Conservation (phyloP, 2,888 invertebrate species). For the Drosophila neonasuta region DNA sequence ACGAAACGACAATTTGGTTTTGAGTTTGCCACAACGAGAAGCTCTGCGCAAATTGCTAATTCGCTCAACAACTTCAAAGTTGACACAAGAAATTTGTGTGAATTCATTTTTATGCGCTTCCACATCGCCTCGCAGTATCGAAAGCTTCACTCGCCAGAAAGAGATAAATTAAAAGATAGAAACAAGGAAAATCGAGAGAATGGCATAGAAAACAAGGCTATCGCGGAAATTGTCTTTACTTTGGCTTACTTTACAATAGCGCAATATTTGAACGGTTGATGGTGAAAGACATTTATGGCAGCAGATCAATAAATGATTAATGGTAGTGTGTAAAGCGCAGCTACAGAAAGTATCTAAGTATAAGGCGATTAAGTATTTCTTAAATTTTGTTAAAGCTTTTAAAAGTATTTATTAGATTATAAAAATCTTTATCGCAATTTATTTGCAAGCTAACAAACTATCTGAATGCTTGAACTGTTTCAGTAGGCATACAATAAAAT, state of each 20-base stretch:
- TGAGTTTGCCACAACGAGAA: slow-evolving; percentile 52
- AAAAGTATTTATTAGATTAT: no score
- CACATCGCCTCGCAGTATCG: not conserved
- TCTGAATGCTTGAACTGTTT: no score
- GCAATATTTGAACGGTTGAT: not conserved
- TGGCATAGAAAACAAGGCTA: not conserved
- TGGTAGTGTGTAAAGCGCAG: not conserved
- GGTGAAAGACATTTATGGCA: not conserved
- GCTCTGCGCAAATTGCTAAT: slow-evolving; percentile 62
- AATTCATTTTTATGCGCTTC: slow-evolving; percentile 53
- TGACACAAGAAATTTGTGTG: slow-evolving; percentile 69
- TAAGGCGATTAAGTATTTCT: not conserved
- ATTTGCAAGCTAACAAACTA: no score
- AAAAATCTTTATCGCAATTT: no score
- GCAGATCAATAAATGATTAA: not conserved
- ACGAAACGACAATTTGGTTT: slow-evolving; percentile 63
- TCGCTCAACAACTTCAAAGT: slow-evolving; percentile 57
- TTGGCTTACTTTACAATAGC: not conserved
- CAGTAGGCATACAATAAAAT: no score
- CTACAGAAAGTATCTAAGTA: not conserved
- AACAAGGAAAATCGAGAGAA: slow-evolving; percentile 2
- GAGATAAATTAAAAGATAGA: slow-evolving; percentile 3
- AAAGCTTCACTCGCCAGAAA: not conserved
- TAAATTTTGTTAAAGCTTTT: not conserved
- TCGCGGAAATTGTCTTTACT: slow-evolving; percentile 2